Evolutionary conservation across 1,140 invertebrate genomes (phyloP).

Genomic region (Neuroterus valhalla): DNA sequence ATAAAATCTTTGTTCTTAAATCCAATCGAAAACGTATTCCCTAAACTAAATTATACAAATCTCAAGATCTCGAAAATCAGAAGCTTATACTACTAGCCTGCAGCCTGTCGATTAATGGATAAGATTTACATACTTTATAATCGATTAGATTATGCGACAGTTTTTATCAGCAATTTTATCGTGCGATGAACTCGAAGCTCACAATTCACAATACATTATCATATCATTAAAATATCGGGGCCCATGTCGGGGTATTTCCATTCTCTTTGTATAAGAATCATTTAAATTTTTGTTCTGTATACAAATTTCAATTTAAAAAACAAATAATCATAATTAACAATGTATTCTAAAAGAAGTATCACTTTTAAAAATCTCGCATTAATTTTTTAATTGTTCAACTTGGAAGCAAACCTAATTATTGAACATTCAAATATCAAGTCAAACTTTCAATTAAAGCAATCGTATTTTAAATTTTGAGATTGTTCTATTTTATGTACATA

Average conservation of each 20-base stretch:
- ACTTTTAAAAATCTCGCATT: too few species aligned
- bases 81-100: background rate
- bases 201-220: slow-evolving; percentile 4
- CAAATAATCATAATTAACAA: too few species aligned
- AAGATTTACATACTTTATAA: slow-evolving; percentile 3
- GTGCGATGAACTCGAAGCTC: slow-evolving; percentile 8
- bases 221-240: slow-evolving; percentile 9
- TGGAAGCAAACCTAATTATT: too few species aligned
- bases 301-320: background rate
- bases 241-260: background rate
- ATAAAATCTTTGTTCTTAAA: background rate
- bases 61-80: background rate
- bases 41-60: too few species aligned
- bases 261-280: background rate
- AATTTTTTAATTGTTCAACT: too few species aligned
- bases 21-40: background rate
- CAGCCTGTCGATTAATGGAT: background rate
- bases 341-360: too few species aligned
- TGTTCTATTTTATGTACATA: too few species aligned
- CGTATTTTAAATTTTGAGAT: too few species aligned
- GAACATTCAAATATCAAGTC: too few species aligned
- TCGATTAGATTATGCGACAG: slow-evolving; percentile 14
- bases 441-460: too few species aligned
- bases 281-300: background rate
- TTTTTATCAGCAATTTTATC: slow-evolving; percentile 13